These are phyloP conservation scores for Mustela nigripes DNA, from an alignment of 2,113 vertebrate species.

Conservation along the genomic window DNA sequence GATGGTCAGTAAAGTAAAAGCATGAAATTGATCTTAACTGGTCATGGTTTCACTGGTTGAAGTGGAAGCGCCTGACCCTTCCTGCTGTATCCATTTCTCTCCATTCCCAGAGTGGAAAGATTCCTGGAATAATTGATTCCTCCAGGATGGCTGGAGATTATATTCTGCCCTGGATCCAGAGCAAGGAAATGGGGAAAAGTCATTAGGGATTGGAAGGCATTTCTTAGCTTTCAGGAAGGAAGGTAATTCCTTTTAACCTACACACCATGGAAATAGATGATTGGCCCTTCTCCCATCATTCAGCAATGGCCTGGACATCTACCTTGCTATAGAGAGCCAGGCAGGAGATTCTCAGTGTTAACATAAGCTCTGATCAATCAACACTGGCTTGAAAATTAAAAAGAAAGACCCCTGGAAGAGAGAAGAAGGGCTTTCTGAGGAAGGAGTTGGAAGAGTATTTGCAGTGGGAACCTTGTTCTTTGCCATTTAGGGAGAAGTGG, in stretches of 20 bases:
- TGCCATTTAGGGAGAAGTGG: background rate
- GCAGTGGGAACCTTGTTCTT: background rate
- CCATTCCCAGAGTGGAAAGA: background rate
- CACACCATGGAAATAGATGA: background rate
- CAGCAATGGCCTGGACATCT: background rate
- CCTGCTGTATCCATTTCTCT: background rate
- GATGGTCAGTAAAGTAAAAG: background rate
- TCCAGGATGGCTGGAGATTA: background rate
- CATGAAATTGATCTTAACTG: background rate
- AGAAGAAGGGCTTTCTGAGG: background rate
- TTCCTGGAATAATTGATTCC: background rate
- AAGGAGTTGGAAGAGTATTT: background rate
- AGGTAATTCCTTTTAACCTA: background rate
- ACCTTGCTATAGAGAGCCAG: background rate
- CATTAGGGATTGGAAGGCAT: background rate
- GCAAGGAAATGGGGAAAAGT: background rate
- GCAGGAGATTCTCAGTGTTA: background rate
- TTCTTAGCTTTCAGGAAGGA: background rate
- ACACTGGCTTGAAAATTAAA: background rate
- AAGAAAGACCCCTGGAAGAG: background rate
- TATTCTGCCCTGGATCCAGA: background rate
- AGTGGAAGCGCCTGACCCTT: background rate
- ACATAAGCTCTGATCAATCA: background rate
- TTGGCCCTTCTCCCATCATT: background rate
- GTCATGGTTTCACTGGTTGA: background rate